Conservation (phyloP, 2,113 vertebrate genomes). For the Ptychochromis oligacanthus region DNA sequence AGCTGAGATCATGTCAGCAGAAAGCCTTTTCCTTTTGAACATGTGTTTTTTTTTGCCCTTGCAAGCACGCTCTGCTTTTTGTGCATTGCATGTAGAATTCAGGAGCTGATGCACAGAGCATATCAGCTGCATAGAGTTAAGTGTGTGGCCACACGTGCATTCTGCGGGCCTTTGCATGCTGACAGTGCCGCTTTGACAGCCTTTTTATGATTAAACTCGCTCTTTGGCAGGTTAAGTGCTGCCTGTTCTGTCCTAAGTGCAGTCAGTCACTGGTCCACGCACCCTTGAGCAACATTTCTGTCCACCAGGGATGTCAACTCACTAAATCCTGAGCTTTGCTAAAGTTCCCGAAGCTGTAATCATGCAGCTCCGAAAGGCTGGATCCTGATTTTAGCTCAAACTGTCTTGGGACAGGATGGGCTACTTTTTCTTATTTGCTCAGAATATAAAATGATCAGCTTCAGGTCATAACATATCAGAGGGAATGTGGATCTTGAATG, state of each 20-base stretch:
- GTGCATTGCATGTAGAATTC: constrained; percentile 8
- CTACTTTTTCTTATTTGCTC: neutral
- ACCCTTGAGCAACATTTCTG: constrained; percentile 34
- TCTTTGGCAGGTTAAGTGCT: constrained; percentile 33
- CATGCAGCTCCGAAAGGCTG: constrained; percentile 15
- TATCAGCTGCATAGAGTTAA: neutral
- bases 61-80: neutral
- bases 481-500: constrained; percentile 21
- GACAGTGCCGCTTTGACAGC: constrained; percentile 13
- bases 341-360: constrained; percentile 45
- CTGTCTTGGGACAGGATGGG: neutral
- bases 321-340: constrained; percentile 31
- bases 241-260: constrained; percentile 21
- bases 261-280: constrained; percentile 30
- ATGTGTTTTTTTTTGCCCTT: neutral
- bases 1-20: neutral
- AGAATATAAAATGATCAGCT: neutral
- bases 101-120: neutral
- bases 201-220: constrained; percentile 49
- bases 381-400: neutral
- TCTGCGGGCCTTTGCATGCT: neutral
- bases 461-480: constrained; percentile 9
- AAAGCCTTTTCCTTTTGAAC: neutral
- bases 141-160: neutral
- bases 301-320: constrained; percentile 40